Conservation (phyloP, 1,140 invertebrate species). For the Drosophila triauraria region DNA sequence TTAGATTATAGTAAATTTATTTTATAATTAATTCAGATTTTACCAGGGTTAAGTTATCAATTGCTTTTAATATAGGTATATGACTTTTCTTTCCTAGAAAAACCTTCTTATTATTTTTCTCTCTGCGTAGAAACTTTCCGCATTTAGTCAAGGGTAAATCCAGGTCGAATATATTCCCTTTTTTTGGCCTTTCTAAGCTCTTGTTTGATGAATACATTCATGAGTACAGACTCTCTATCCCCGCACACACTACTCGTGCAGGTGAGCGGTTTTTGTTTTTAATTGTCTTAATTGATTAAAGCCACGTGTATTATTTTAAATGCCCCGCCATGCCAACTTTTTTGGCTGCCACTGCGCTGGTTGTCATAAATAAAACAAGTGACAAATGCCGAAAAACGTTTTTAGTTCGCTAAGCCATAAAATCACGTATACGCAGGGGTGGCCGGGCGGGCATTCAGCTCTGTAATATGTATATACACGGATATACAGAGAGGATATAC, state of each 20-base stretch:
- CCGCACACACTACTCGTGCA: background rate
- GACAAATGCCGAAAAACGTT: slow-evolving; percentile 60
- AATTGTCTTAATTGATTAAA: slow-evolving; percentile 67
- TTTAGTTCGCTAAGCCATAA: slow-evolving; percentile 66
- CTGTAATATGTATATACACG: background rate
- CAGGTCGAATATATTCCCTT: background rate
- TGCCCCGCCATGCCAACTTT: background rate
- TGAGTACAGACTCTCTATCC: slow-evolving; percentile 2
- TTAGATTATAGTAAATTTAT: too few relatives aligned
- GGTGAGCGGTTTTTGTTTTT: slow-evolving; percentile 38
- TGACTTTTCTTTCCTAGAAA: background rate
- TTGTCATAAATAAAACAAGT: slow-evolving; percentile 53
- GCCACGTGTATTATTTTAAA: slow-evolving; percentile 53
- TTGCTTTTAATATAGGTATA: too few relatives aligned
- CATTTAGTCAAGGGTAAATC: background rate
- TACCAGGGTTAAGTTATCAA: too few relatives aligned
- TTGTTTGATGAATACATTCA: slow-evolving; percentile 26
- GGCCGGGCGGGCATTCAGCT: background rate
- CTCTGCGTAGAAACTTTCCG: background rate
- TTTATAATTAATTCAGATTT: background rate
- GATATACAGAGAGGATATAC: background rate
- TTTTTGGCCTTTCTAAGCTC: slow-evolving; percentile 1
- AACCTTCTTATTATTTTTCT: background rate
- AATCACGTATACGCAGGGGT: slow-evolving; percentile 30
- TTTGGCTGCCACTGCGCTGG: slow-evolving; percentile 13